Base-by-base conservation (phyloP, 2,888 invertebrate genomes). In the Limnephilus rhombicus region DNA sequence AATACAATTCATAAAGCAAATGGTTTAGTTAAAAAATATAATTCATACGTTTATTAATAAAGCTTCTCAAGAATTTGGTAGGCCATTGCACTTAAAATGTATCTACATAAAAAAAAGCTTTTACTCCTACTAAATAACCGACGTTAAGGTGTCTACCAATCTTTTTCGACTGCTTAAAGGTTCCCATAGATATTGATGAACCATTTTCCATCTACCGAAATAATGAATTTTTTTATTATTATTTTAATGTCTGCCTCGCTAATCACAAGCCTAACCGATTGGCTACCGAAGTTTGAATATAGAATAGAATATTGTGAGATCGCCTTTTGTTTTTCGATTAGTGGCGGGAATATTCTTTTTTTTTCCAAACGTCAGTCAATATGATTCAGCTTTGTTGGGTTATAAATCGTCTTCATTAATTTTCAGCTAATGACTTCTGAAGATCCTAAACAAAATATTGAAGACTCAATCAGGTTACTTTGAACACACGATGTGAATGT, bases 321-420 rank as follows among this genome's bases (percentile, higher is more conserved):
- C 83, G 29, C 68, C 88, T 91, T 91, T 91, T 91, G 87, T 91
- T 87, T 91, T 53, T 88, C 88, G 88, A 85, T 91, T 88, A 87
- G 83, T 81, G 91, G 80, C 91, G 85, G 31, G 80, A 85, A 80
- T 68, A 29, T 41, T 68, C 49, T 83, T 88, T 80, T 88, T 80
- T 88, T 92, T 86, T 85, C 81, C 53, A 49, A 80, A 87, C 29
- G 85, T 80, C 90, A 90, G 82, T 87, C 90, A 87, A 81, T 80
- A 92, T 88, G 92, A 68, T 87, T 90, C 92, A 90, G 87, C 92
- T 92, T 81, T 86, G 90, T 86, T 49, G 49, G 34, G 45, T 90
- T 92, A 93, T 90, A 92, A 92, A 92, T 92, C 68, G 90, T 89
- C 53, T 86, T 92, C 92, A 91, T 92, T 92, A 91, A 92, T 93